These are phyloP conservation scores for Lycocerus yunnanus DNA, from an alignment of 2,888 invertebrate genomes.

Conservation along the genomic window DNA sequence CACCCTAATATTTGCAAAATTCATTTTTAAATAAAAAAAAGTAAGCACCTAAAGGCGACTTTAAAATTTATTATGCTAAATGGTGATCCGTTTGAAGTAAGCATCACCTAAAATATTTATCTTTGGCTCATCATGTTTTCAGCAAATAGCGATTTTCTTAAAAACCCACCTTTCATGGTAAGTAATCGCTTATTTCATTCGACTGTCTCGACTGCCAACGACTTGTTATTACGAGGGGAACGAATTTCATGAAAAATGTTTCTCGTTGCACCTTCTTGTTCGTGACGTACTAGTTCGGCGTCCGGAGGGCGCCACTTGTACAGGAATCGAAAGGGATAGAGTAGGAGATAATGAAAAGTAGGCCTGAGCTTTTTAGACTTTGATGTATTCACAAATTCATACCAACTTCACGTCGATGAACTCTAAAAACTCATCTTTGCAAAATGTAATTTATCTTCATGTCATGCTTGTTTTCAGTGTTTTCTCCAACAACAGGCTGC, in stretches of 20 bases:
- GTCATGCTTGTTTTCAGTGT: constrained; percentile 51
- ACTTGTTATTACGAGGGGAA: constrained; percentile 49
- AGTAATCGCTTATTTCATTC: constrained; percentile 50
- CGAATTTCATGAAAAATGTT: constrained; percentile 49
- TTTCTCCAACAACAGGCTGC: constrained; percentile 32
- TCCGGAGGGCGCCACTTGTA: constrained; percentile 45
- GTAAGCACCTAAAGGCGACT: background rate
- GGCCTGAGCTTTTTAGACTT: constrained; percentile 54
- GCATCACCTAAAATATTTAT: constrained; percentile 42
- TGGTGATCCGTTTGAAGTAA: constrained; percentile 34
- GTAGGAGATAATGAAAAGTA: constrained; percentile 54
- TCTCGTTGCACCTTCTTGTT: constrained; percentile 44
- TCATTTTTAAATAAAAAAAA: background rate
- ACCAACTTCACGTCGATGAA: constrained; percentile 56
- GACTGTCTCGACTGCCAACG: constrained; percentile 49
- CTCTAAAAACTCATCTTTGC: constrained; percentile 57
- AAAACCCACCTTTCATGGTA: constrained; percentile 48
- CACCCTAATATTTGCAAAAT: background rate
- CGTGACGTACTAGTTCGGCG: constrained; percentile 36
- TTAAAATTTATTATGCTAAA: constrained; percentile 21
- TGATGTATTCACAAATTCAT: constrained; percentile 58
- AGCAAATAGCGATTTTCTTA: constrained; percentile 47
- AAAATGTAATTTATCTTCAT: constrained; percentile 57
- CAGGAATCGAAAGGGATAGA: constrained; percentile 32
- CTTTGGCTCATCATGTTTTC: constrained; percentile 44